Percentiles rank a stretch among this genome's conserved stretches.
These are phyloP conservation scores for Thecophora atra DNA, from an alignment of 2,888 invertebrate genomes.

Conservation along the genomic window DNA sequence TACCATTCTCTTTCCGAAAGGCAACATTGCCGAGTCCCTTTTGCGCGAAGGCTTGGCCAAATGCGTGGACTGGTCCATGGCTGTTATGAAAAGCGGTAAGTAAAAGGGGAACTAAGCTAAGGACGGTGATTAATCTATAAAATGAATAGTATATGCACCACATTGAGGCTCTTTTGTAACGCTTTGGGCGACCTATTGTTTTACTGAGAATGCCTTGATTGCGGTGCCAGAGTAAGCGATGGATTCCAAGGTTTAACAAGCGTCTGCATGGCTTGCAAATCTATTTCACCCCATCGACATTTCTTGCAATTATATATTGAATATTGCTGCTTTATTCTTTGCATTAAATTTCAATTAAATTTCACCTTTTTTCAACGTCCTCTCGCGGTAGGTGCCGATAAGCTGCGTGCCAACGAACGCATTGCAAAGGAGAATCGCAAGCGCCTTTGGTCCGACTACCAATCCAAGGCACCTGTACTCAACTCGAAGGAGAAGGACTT, in stretches of 20 bases:
- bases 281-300: constrained; percentile 66
- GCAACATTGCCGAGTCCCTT: constrained; percentile 93
- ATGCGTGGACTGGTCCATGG: constrained; percentile 94
- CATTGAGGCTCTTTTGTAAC: constrained; percentile 42
- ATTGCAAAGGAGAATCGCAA: constrained; percentile 86
- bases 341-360: not conserved
- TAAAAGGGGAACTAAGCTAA: constrained; percentile 30
- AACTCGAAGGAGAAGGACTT: constrained; percentile 84
- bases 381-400: constrained; percentile 74
- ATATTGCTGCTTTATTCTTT: not conserved
- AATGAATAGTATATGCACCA: constrained; percentile 18
- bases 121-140: constrained; percentile 20
- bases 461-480: constrained; percentile 76
- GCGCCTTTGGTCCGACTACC: constrained; percentile 92
- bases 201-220: constrained; percentile 45
- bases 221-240: constrained; percentile 57
- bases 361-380: constrained; percentile 15
- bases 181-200: constrained; percentile 47
- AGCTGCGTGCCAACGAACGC: constrained; percentile 84
- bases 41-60: constrained; percentile 90
- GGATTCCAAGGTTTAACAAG: constrained; percentile 61
- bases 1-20: constrained; percentile 88
- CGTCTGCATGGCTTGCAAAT: constrained; percentile 44
- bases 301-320: not conserved
- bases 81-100: constrained; percentile 76